phyloP scores from a whole-genome alignment of 2,888 invertebrate genomes.

The Watsonalla cultraria region DNA sequence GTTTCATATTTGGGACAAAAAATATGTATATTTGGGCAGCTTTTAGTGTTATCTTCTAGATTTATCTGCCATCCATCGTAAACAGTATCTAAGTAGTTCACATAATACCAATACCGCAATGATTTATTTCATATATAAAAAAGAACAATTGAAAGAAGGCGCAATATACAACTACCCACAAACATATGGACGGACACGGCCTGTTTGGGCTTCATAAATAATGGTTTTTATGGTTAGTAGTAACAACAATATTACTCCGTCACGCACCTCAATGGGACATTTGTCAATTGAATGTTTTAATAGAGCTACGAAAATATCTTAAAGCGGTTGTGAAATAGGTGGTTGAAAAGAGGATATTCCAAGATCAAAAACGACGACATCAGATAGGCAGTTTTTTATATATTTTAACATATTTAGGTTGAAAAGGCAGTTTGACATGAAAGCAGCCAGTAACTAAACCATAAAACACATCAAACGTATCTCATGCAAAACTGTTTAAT shows the following conservation, averaged over 20 bases:
- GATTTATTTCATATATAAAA: conserved; percentile 40
- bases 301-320: background rate
- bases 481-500: no score
- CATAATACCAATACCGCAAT: conserved; percentile 16
- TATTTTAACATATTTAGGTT: no score
- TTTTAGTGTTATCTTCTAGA: conserved; percentile 6
- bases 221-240: conserved; percentile 10
- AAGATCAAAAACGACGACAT: no score
- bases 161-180: conserved; percentile 15
- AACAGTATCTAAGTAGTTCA: no score
- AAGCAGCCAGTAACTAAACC: conserved; percentile 26
- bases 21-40: no score
- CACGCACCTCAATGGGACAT: background rate
- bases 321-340: background rate
- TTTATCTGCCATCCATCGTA: no score
- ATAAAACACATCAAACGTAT: conserved; percentile 62
- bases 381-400: no score
- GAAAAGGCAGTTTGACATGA: background rate
- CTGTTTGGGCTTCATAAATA: conserved; percentile 15
- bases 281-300: background rate
- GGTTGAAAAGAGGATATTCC: no score
- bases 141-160: conserved; percentile 10
- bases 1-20: conserved; percentile 54
- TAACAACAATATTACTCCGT: background rate
- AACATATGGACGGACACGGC: conserved; percentile 17